Conservation (phyloP, 2,888 invertebrate species). For the Ganaspis brasiliensis region DNA sequence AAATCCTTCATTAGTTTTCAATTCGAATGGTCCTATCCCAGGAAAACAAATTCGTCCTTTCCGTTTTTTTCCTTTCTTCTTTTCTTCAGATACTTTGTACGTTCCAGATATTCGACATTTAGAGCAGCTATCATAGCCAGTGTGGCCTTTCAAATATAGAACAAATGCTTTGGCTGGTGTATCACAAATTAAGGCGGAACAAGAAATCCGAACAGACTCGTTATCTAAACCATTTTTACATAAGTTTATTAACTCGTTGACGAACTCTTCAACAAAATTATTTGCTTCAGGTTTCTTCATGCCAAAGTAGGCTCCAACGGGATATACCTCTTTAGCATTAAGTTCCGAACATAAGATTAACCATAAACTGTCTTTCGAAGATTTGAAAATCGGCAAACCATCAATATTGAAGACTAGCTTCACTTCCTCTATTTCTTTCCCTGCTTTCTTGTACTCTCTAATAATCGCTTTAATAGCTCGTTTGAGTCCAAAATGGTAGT, state of each 20-base stretch:
- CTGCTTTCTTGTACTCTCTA: not conserved
- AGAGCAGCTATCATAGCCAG: slow-evolving; percentile 37
- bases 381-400: not conserved
- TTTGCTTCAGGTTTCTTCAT: not conserved
- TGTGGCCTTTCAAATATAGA: slow-evolving; percentile 47
- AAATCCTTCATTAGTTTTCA: not conserved
- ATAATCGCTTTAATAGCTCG: not conserved
- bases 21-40: not conserved
- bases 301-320: not conserved
- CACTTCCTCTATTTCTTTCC: not conserved
- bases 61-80: not conserved
- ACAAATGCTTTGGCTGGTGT: slow-evolving; percentile 50
- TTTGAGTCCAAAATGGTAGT: not conserved
- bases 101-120: slow-evolving; percentile 50
- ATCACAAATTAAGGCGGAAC: slow-evolving; percentile 49
- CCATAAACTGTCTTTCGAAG: not conserved
- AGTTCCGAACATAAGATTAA: not conserved
- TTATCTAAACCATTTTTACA: not conserved
- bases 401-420: not conserved
- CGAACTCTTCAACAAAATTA: not conserved
- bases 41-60: not conserved
- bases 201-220: slow-evolving; percentile 13
- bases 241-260: not conserved
- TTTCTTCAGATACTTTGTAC: slow-evolving; percentile 41
- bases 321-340: not conserved